Percentiles rank a stretch among this genome's conserved stretches.
phyloP scores from a whole-genome alignment of 2,797 vertebrate genomes.

The Siniperca undulata region DNA sequence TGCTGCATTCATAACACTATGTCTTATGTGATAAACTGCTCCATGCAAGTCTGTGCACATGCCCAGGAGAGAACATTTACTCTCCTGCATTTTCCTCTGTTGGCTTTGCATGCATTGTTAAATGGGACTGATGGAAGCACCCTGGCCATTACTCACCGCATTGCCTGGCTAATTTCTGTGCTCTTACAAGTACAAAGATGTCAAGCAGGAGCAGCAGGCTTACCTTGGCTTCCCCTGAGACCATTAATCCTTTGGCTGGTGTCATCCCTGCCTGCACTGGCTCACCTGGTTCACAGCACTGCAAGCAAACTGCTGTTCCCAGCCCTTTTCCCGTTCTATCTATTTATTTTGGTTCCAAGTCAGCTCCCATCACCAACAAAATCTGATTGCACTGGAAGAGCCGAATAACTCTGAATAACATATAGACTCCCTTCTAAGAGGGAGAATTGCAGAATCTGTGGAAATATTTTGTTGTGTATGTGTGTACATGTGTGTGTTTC shows the following conservation, averaged over 20 bases:
- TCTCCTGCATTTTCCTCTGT: constrained; percentile 59
- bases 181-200: constrained; percentile 90
- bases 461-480: constrained; percentile 33
- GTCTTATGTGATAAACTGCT: constrained; percentile 66
- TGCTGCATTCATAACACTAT: constrained; percentile 40
- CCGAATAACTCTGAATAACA: constrained; percentile 45
- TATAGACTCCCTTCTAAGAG: constrained; percentile 34
- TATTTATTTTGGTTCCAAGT: constrained; percentile 79
- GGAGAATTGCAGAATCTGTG: constrained; percentile 39
- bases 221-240: constrained; percentile 85
- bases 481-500: constrained; percentile 15
- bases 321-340: constrained; percentile 62
- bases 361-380: constrained; percentile 76
- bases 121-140: constrained; percentile 85
- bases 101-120: constrained; percentile 87
- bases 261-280: constrained; percentile 76
- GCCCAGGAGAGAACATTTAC: constrained; percentile 70
- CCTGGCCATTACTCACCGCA: constrained; percentile 84
- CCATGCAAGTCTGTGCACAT: constrained; percentile 59
- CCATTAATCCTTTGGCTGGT: constrained; percentile 88
- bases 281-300: constrained; percentile 77
- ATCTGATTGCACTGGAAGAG: constrained; percentile 68
- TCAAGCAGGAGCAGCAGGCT: constrained; percentile 86
- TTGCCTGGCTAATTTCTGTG: constrained; percentile 88
- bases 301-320: constrained; percentile 82